Evolutionary conservation across 2,888 invertebrate genomes (phyloP).

Genomic region (Priocnemis perturbator): DNA sequence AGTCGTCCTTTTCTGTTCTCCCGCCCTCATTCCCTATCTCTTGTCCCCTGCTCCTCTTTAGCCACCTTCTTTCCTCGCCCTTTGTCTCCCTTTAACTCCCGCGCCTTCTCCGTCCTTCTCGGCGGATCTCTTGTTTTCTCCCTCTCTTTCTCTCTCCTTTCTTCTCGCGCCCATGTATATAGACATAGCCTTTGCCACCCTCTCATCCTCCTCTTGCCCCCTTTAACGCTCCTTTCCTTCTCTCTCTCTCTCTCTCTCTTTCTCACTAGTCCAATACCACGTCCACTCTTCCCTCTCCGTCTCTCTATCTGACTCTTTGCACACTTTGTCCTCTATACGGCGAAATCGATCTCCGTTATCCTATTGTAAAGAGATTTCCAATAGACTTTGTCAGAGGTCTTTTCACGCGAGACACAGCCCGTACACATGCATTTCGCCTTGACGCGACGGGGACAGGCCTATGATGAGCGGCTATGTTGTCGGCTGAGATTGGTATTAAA

Average conservation of each 20-base stretch:
- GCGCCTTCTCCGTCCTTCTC: no score
- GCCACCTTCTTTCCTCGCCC: no score
- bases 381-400: slow-evolving; percentile 46
- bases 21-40: neutral
- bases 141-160: neutral
- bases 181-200: neutral
- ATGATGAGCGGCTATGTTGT: no score
- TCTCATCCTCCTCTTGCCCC: neutral
- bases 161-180: neutral
- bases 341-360: slow-evolving; percentile 51
- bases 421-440: slow-evolving; percentile 37
- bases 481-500: no score
- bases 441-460: slow-evolving; percentile 18
- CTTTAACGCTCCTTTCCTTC: slow-evolving; percentile 1
- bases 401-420: slow-evolving; percentile 47
- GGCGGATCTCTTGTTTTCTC: neutral
- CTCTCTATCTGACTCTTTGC: slow-evolving; percentile 1
- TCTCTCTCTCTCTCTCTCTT: slow-evolving; percentile 1
- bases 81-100: neutral
- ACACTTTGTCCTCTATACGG: slow-evolving; percentile 21
- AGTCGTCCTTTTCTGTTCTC: neutral
- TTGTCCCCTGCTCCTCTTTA: neutral
- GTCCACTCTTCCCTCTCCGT: slow-evolving; percentile 12
- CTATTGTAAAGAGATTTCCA: slow-evolving; percentile 49
- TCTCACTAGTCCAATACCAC: neutral